Evolutionary conservation across 2,888 invertebrate species (phyloP).

Genomic region (Lepetodrilus schrolli): DNA sequence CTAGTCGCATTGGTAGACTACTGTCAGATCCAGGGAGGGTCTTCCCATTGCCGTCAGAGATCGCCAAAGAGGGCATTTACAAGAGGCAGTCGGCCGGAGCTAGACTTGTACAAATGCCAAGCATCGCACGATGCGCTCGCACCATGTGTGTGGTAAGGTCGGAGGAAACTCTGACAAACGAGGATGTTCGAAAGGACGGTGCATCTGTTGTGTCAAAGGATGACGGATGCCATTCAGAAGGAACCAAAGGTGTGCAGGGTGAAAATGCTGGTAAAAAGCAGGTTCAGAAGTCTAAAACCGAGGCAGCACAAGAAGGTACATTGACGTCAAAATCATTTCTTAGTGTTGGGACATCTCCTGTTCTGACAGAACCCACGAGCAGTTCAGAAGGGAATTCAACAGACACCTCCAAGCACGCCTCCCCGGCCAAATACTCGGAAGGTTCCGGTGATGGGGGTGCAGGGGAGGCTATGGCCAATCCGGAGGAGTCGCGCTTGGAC

Average conservation of each 20-base stretch:
- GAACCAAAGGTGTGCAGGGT: too few relatives aligned
- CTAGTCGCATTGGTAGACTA: neutral
- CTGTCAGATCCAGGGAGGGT: constrained; percentile 8
- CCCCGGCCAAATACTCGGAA: constrained; percentile 15
- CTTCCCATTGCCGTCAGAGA: neutral
- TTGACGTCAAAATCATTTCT: too few relatives aligned
- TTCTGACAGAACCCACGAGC: neutral
- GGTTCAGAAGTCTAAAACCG: neutral
- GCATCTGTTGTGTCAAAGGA: neutral
- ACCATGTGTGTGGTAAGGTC: too few relatives aligned
- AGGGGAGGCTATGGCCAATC: constrained; percentile 13
- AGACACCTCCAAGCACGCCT: neutral
- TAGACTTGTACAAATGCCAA: neutral
- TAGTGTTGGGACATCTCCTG: neutral
- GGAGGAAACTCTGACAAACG: too few relatives aligned
- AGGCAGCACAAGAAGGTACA: neutral
- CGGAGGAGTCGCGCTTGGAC: neutral
- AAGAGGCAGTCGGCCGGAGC: constrained; percentile 11
- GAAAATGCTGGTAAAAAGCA: constrained; percentile 3
- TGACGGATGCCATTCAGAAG: too few relatives aligned
- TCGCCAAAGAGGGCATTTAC: neutral
- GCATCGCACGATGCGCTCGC: neutral
- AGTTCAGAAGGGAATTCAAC: neutral
- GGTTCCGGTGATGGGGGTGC: constrained; percentile 26
- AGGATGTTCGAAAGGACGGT: neutral